Conservation (phyloP, 1,140 invertebrate species). For the Trypoxylus dichotomus region DNA sequence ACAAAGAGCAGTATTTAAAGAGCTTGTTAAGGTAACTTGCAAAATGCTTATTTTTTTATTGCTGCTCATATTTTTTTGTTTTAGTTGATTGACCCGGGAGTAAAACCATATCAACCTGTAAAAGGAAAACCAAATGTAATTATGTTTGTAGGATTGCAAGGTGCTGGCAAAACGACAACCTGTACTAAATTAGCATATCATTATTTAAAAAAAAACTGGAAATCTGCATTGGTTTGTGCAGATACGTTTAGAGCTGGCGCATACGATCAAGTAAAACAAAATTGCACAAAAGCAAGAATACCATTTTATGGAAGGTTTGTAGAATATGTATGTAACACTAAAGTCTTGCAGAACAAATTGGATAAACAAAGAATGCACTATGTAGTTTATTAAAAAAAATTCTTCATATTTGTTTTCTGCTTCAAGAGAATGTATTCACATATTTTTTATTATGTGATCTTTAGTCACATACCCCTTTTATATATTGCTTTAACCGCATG, state of each 20-base stretch:
- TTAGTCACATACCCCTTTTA: no score
- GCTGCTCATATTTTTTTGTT: constrained; percentile 39
- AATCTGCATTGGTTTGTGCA: constrained; percentile 97
- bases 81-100: constrained; percentile 96
- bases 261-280: constrained; percentile 99
- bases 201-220: constrained; percentile 99
- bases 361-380: no score
- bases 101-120: constrained; percentile 94
- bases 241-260: constrained; percentile 99
- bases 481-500: no score
- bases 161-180: constrained; percentile 99
- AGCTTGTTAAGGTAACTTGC: constrained; percentile 87
- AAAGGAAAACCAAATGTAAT: constrained; percentile 97
- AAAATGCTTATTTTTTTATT: background rate
- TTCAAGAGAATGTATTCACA: no score
- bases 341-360: no score
- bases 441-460: no score
- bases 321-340: background rate
- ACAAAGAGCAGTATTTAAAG: constrained; percentile 98
- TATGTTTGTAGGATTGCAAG: constrained; percentile 99
- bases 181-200: constrained; percentile 99
- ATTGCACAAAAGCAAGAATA: constrained; percentile 99
- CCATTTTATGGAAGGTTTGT: constrained; percentile 98
- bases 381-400: no score
- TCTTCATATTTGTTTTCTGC: no score